Conservation (phyloP, 2,888 invertebrate genomes). For the Tubiluchus corallicola region DNA sequence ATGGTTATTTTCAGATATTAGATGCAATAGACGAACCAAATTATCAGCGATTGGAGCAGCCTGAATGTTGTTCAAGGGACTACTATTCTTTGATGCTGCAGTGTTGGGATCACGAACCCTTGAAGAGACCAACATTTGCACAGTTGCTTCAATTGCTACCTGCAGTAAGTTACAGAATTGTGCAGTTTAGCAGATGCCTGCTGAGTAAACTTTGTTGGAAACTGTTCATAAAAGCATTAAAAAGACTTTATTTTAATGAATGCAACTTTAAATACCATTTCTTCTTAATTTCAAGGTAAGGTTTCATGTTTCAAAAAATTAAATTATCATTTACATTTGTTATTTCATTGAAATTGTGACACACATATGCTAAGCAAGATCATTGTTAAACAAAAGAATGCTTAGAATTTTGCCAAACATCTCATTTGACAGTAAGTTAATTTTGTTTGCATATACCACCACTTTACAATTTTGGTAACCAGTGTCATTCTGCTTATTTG, state of each 20-base stretch:
- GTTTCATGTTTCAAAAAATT: too few species aligned
- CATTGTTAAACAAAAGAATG: too few species aligned
- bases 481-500: neutral
- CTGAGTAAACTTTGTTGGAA: too few species aligned
- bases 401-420: too few species aligned
- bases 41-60: slow-evolving; percentile 71
- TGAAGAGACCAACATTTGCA: slow-evolving; percentile 67
- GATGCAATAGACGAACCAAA: slow-evolving; percentile 81
- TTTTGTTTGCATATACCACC: neutral
- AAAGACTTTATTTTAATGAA: too few species aligned
- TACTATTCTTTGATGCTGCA: slow-evolving; percentile 80
- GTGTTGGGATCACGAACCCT: slow-evolving; percentile 88
- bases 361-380: too few species aligned
- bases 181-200: too few species aligned
- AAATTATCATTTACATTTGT: too few species aligned
- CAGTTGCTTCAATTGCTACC: slow-evolving; percentile 59
- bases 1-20: slow-evolving; percentile 40
- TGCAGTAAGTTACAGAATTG: slow-evolving; percentile 42
- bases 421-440: too few species aligned
- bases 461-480: neutral
- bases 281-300: neutral
- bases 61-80: slow-evolving; percentile 81
- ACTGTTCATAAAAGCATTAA: too few species aligned
- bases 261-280: neutral
- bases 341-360: too few species aligned